These are phyloP conservation scores for Drosophila ohnishii DNA, from an alignment of 1,140 invertebrate genomes.

Conservation along the genomic window DNA sequence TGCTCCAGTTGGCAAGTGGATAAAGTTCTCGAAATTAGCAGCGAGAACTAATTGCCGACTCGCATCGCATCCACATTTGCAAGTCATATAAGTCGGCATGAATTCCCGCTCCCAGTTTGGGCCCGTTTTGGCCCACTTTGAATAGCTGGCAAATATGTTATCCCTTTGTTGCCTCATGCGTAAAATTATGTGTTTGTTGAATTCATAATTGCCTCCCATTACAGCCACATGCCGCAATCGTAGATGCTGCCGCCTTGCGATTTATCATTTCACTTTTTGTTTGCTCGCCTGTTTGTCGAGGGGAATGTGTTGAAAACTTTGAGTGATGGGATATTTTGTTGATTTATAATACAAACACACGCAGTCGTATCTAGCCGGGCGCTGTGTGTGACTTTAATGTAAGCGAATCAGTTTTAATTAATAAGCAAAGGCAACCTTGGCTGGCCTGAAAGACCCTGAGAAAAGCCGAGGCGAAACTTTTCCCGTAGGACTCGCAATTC, in stretches of 20 bases:
- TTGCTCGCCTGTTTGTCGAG: slow-evolving; percentile 19
- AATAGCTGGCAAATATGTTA: slow-evolving; percentile 54
- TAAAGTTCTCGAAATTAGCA: slow-evolving; percentile 54
- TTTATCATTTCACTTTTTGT: slow-evolving; percentile 59
- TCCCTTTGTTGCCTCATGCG: slow-evolving; percentile 62
- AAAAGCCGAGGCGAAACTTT: slow-evolving; percentile 12
- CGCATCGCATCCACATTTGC: slow-evolving; percentile 52
- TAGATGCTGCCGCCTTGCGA: slow-evolving; percentile 45
- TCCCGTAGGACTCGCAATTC: slow-evolving; percentile 1
- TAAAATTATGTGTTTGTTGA: slow-evolving; percentile 67
- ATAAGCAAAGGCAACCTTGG: slow-evolving; percentile 38
- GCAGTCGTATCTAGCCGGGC: slow-evolving; percentile 6
- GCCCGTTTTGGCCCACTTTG: slow-evolving; percentile 29
- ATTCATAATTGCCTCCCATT: slow-evolving; percentile 64
- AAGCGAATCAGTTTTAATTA: slow-evolving; percentile 48
- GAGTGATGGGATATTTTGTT: slow-evolving; percentile 57
- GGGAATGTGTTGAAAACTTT: slow-evolving; percentile 50
- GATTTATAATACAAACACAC: slow-evolving; percentile 50
- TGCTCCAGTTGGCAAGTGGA: slow-evolving; percentile 42
- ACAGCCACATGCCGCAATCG: slow-evolving; percentile 55
- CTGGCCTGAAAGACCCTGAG: neutral
- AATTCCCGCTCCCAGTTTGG: slow-evolving; percentile 15
- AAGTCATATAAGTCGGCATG: slow-evolving; percentile 53
- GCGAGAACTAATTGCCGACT: slow-evolving; percentile 57
- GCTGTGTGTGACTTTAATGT: slow-evolving; percentile 33